Evolutionary conservation across 2,113 vertebrate genomes (phyloP).

Genomic region (Canis aureus): DNA sequence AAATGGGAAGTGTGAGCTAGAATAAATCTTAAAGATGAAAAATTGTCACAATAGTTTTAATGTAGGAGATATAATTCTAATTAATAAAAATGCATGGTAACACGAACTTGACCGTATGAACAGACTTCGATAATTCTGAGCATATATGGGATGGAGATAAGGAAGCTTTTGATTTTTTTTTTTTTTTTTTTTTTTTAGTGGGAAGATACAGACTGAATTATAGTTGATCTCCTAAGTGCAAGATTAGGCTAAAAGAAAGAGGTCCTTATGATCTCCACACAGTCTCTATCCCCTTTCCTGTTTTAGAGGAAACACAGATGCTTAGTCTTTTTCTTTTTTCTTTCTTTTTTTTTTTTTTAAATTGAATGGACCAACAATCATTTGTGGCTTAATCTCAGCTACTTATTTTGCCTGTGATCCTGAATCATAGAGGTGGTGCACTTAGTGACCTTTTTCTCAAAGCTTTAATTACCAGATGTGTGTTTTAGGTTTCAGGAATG

Average conservation of each 20-base stretch:
- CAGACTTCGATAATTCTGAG: background rate
- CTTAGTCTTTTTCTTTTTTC: background rate
- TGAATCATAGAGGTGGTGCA: slow-evolving; percentile 30
- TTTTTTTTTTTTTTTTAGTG: background rate
- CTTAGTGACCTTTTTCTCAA: slow-evolving; percentile 17
- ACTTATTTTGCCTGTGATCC: background rate
- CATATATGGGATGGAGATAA: background rate
- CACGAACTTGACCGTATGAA: background rate
- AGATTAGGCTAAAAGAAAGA: slow-evolving; percentile 9
- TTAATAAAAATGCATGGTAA: background rate
- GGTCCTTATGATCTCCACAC: background rate
- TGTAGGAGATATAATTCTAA: slow-evolving; percentile 11
- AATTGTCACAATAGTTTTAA: background rate
- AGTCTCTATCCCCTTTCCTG: background rate
- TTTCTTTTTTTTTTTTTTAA: background rate
- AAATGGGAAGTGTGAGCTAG: slow-evolving; percentile 52
- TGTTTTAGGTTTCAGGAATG: slow-evolving; percentile 69
- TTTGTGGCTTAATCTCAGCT: slow-evolving; percentile 22
- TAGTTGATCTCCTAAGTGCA: background rate
- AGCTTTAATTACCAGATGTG: slow-evolving; percentile 70
- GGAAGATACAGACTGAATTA: background rate
- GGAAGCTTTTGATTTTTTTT: background rate
- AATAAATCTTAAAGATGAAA: slow-evolving; percentile 40
- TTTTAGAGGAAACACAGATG: background rate
- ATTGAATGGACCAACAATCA: background rate